Evolutionary conservation across 2,113 vertebrate genomes (phyloP).

Genomic region (Columba livia): DNA sequence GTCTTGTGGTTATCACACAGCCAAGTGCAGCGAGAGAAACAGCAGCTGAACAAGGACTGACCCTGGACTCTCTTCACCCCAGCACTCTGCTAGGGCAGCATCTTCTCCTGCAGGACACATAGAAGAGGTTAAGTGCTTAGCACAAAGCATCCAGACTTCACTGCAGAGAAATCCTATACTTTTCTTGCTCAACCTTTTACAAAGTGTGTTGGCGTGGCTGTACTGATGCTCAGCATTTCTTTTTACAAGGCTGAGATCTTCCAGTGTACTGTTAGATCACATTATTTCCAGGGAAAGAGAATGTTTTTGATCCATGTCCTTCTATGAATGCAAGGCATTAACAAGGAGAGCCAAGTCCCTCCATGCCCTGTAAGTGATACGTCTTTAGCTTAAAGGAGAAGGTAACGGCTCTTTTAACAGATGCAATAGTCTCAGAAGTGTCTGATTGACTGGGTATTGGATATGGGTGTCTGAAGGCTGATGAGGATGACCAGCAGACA

Average conservation of each 20-base stretch:
- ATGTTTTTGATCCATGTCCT: neutral
- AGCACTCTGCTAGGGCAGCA: neutral
- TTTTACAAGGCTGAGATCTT: neutral
- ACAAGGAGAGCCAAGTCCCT: neutral
- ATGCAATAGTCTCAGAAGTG: neutral
- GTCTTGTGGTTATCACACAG: neutral
- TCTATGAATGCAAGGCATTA: neutral
- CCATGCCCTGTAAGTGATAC: neutral
- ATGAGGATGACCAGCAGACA: neutral
- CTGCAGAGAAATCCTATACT: too few species aligned
- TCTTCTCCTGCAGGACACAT: neutral
- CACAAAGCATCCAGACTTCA: neutral
- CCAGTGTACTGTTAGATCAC: neutral
- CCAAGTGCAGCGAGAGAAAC: rapidly evolving
- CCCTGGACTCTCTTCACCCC: neutral
- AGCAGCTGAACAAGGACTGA: neutral
- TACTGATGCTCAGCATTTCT: neutral
- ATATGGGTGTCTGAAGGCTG: neutral
- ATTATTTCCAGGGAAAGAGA: neutral
- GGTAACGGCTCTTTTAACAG: neutral
- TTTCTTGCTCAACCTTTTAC: neutral
- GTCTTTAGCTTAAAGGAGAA: neutral
- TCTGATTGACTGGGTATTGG: neutral
- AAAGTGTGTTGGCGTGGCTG: neutral
- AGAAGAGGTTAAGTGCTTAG: neutral